A percentile compares a stretch with the other conserved stretches of the same genome.
Conservation (phyloP, 1,140 invertebrate genomes). For the Rhynchophorus ferrugineus region DNA sequence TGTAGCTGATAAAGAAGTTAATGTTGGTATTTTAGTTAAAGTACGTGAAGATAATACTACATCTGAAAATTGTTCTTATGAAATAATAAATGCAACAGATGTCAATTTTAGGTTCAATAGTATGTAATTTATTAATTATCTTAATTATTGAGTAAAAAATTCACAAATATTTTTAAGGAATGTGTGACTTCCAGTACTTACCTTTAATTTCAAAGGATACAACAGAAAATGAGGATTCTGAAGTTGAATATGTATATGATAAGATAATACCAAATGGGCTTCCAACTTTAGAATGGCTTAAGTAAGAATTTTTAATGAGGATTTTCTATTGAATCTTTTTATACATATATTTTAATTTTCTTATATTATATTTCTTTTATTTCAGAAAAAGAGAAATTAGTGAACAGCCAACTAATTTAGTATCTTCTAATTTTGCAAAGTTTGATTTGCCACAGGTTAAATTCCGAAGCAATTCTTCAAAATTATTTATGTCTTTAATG, state of each 20-base stretch:
- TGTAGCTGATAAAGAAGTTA: slow-evolving; percentile 58
- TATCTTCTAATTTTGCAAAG: slow-evolving; percentile 70
- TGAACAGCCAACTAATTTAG: slow-evolving; percentile 58
- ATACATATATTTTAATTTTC: slow-evolving; percentile 6
- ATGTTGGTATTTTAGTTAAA: slow-evolving; percentile 65
- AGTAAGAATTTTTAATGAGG: slow-evolving; percentile 36
- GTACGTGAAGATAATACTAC: slow-evolving; percentile 47
- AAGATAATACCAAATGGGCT: slow-evolving; percentile 57
- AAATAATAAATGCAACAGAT: slow-evolving; percentile 60
- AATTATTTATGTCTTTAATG: slow-evolving; percentile 17
- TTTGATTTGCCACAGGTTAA: slow-evolving; percentile 60
- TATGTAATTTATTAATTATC: slow-evolving; percentile 44
- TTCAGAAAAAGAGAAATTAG: slow-evolving; percentile 38
- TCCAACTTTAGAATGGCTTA: slow-evolving; percentile 52
- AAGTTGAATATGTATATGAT: slow-evolving; percentile 54
- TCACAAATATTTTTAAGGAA: slow-evolving; percentile 50
- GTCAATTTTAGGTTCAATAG: slow-evolving; percentile 67
- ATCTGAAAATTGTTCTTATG: slow-evolving; percentile 34
- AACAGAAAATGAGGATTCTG: slow-evolving; percentile 39
- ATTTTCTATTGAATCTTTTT: neutral
- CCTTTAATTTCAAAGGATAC: slow-evolving; percentile 51
- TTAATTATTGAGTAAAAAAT: too few species aligned
- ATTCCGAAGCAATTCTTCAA: slow-evolving; percentile 28
- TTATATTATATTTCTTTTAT: slow-evolving; percentile 14
- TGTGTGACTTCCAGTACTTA: slow-evolving; percentile 88